A percentile compares a stretch with the other conserved stretches of the same genome.
Evolutionary conservation across 1,140 invertebrate genomes (phyloP).

Genomic region (Cherax destructor): DNA sequence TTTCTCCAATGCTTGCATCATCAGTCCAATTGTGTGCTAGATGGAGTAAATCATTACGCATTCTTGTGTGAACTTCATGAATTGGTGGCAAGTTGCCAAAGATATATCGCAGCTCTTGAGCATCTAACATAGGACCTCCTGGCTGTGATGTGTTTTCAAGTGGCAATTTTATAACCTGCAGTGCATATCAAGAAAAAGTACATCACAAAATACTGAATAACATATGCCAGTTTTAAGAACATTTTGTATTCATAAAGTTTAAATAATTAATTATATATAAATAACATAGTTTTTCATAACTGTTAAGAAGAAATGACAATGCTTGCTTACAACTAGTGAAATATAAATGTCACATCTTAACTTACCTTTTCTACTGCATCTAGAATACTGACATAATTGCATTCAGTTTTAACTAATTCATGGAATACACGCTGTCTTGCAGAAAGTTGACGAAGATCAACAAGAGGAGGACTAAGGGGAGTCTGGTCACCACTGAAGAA

Average conservation of each 20-base stretch:
- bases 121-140: slow-evolving; percentile 87
- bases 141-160: slow-evolving; percentile 89
- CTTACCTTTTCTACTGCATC: slow-evolving; percentile 91
- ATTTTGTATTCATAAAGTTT: too few relatives aligned
- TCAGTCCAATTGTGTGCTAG: slow-evolving; percentile 87
- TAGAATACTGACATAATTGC: slow-evolving; percentile 96
- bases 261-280: too few relatives aligned
- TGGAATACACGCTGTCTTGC: slow-evolving; percentile 91
- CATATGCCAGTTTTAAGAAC: too few relatives aligned
- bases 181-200: background rate
- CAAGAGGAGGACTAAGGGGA: slow-evolving; percentile 66
- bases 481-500: slow-evolving; percentile 54
- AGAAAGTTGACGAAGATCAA: slow-evolving; percentile 79
- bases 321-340: too few relatives aligned
- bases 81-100: slow-evolving; percentile 97
- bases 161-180: slow-evolving; percentile 93
- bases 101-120: slow-evolving; percentile 95
- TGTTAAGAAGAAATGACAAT: too few relatives aligned
- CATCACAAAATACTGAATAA: background rate
- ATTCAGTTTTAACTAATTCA: slow-evolving; percentile 96
- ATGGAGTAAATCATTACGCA: slow-evolving; percentile 86
- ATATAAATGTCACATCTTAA: background rate
- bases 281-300: too few relatives aligned
- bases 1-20: slow-evolving; percentile 89
- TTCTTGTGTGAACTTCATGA: slow-evolving; percentile 91